Conservation (phyloP, 30 jellyfish, hydroid and myxozoan species). For the Sanderia malayensis region DNA sequence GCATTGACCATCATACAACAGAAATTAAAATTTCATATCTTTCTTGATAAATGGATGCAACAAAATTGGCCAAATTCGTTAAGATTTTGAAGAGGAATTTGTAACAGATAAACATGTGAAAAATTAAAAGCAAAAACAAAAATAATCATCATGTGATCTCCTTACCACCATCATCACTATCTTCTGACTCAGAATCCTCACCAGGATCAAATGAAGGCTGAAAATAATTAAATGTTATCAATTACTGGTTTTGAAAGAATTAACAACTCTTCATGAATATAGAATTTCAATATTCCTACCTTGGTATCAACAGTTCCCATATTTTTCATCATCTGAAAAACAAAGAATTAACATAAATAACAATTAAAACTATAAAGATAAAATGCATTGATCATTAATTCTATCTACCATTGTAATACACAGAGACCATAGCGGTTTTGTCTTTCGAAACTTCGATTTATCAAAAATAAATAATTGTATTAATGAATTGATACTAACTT, state of each 20-base stretch:
- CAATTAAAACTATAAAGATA: background rate
- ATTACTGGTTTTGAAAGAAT: background rate
- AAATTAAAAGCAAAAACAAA: too few species aligned
- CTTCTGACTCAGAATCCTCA: constrained; percentile 64
- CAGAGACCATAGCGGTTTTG: background rate
- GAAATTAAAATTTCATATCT: too few species aligned
- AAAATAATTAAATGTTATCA: background rate
- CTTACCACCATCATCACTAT: constrained; percentile 79
- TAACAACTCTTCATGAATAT: background rate
- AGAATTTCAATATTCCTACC: constrained; percentile 15
- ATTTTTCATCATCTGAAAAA: constrained; percentile 70
- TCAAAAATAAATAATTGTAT: too few species aligned
- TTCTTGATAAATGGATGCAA: too few species aligned
- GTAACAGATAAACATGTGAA: too few species aligned
- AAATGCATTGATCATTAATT: background rate
- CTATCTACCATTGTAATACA: background rate
- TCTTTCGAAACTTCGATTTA: background rate
- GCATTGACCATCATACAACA: too few species aligned
- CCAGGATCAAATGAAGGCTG: too few species aligned
- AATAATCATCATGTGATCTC: too few species aligned
- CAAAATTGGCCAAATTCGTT: too few species aligned
- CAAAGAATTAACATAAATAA: background rate
- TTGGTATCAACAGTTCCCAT: constrained; percentile 71
- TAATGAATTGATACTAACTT: constrained; percentile 25
- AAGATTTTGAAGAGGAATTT: too few species aligned